Evolutionary conservation across 92 coral and sea anemone species (phyloP), one percentile per base, ranked within the genome.

Genomic region (Meandrina meandrites): DNA sequence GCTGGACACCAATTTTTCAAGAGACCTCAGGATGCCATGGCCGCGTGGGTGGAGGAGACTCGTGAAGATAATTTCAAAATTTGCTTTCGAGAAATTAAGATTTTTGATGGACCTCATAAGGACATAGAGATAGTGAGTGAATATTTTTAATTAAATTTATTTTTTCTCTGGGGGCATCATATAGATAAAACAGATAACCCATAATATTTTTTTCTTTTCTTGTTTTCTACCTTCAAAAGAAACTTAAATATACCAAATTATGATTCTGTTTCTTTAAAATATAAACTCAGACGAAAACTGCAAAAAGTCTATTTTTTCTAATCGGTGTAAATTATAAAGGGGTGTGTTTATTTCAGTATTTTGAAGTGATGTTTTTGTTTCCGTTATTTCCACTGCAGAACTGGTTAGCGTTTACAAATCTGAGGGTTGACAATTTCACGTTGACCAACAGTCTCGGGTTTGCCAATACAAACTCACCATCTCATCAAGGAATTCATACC

Each of bases 41-140:
- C 92, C 34, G 85, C 92, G 14, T 94, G 97, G 97, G 79, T 89
- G 6, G 95, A 94, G 85, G 98, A 94, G 60, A 86, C 86, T 35
- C 76, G 91, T 1, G 5, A 56, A 79, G 82, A 72, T 54, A 84
- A 85, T 51, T 94, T 94, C 75, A 90, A 87, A 81, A 86, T 92
- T 69, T 94, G 98, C 83, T 88, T 94, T 36, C 79, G 92, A 15
- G 98, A 94, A 81, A 80, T 88, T 58, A 86, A 89, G 87, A 75
- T 90, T 64, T 92, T 94, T 74, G 94, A 90, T 48, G 97, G 97
- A 73, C 88, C 84, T 35, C 97, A 94, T 79, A 89, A 94, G 69
- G 86, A 92, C 69, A 83, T 94, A 1, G 57, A 89, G 24, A 88
- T 94, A 73, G 97, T 92, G 32, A 76, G 79, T 0, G 5, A 15